phyloP scores from a whole-genome alignment of 64 coral and sea anemone genomes.

The Stichodactyla mertensii region DNA sequence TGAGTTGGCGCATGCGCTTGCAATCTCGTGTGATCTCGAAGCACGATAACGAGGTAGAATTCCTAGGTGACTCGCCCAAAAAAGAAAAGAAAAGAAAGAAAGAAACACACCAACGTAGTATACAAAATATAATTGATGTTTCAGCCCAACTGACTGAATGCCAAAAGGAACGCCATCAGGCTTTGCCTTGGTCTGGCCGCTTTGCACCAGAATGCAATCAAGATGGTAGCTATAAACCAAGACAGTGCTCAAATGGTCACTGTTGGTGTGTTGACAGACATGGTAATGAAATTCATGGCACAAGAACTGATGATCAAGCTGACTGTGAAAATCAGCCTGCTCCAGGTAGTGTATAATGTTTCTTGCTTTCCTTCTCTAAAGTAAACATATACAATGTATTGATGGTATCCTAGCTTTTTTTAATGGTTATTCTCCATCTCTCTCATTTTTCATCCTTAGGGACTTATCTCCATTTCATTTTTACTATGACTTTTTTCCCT shows the following conservation, averaged over 20 bases:
- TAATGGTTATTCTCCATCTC: too few species aligned
- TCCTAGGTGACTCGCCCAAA: too few species aligned
- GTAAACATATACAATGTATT: too few species aligned
- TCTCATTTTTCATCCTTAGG: too few species aligned
- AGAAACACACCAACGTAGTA: background rate
- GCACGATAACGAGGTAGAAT: too few species aligned
- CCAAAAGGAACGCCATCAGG: conserved; percentile 28
- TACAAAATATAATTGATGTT: background rate
- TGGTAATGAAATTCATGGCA: conserved; percentile 59
- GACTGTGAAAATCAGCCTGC: conserved; percentile 20
- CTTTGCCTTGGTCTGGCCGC: conserved; percentile 29
- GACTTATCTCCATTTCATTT: too few species aligned
- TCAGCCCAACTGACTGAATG: conserved; percentile 44
- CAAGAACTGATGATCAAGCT: conserved; percentile 40
- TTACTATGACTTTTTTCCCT: too few species aligned
- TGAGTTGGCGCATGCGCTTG: too few species aligned
- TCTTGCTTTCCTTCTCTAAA: too few species aligned
- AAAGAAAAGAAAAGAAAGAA: background rate
- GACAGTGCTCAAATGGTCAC: conserved; percentile 35
- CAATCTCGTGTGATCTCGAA: too few species aligned
- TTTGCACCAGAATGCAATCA: conserved; percentile 32
- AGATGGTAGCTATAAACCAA: conserved; percentile 36
- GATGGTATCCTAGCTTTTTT: too few species aligned
- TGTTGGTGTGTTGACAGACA: conserved; percentile 53
- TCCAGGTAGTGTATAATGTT: conserved; percentile 30